Evolutionary conservation across 2,113 vertebrate species (phyloP), one percentile per base, ranked within the genome.

Genomic region (Xyrauchen texanus): DNA sequence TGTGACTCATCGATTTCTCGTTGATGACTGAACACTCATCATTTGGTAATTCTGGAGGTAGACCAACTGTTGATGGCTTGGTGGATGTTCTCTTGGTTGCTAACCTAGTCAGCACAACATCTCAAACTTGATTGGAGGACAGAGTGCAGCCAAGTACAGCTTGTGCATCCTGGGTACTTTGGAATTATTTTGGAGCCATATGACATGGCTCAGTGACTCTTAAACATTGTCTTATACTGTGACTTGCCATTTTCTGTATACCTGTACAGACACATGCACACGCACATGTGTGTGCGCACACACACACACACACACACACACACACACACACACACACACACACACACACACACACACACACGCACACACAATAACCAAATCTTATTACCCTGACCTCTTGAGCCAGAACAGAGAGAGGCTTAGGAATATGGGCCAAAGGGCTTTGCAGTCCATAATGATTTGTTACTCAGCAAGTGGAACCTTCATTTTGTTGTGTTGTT

Each of bases 181-280:
- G 12, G 21, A 34, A 34, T 34, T 34, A 1, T 34, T 60, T 11
- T 55, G n/a, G 62, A 82, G 70, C 45, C 44, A 44, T 34, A 34
- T 34, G 21, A 34, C 21, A 34, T 34, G 21, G 21, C 21, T 34
- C 21, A 47, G 45, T 60, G 49, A 70, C 53, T 77, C 52, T 67
- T 45, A 65, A 11, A 77, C 60, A 71, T 62, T 78, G 60, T 63
- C 63, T 64, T 51, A 73, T 61, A 53, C 62, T 62, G 16, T 60
- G 78, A 80, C 62, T 63, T 71, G 53, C 63, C 81, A 77, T 52
- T 61, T 62, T 62, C 10, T 46, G 45, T 55, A 73, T 49, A 46
- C 66, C 42, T 51, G 47, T 52, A 79, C 67, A 79, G 46, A 60
- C 21, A 34, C 21, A 34, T 34, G 1, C 21, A 34, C 21, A 34